Conservation (phyloP, 2,113 vertebrate species). For the Calonectris borealis region DNA sequence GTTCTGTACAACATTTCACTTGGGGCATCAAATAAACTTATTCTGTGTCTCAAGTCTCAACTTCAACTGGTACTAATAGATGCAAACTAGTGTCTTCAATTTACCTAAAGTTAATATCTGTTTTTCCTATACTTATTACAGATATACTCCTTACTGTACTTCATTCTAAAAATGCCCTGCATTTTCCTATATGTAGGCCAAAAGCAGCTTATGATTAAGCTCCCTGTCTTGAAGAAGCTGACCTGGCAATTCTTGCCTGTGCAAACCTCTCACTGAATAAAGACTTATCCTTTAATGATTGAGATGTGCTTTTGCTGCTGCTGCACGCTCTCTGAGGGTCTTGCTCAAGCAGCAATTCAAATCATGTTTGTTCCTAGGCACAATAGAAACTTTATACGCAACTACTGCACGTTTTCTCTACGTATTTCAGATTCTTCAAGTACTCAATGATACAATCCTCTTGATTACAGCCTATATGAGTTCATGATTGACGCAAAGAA, state of each 20-base stretch:
- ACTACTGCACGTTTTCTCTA: neutral
- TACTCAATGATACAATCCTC: neutral
- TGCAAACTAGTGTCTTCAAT: neutral
- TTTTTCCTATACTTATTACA: neutral
- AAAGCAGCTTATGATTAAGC: neutral
- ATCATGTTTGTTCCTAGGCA: neutral
- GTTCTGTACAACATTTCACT: neutral
- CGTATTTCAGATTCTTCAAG: neutral
- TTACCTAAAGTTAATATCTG: neutral
- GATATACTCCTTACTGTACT: neutral
- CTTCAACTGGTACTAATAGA: neutral
- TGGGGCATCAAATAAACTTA: neutral
- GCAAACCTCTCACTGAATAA: neutral
- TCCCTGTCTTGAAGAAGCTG: neutral
- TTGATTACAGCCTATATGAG: neutral
- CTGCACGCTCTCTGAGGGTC: neutral
- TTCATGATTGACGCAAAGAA: neutral
- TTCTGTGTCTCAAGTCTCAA: neutral
- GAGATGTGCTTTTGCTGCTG: neutral
- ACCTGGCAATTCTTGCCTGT: neutral
- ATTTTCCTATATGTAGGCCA: neutral
- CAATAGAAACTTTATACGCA: neutral
- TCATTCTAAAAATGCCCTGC: neutral
- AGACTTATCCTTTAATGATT: neutral
- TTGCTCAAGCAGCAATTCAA: neutral